Base-by-base conservation (phyloP, 2,888 invertebrate species). In the Enchytraeus crypticus region DNA sequence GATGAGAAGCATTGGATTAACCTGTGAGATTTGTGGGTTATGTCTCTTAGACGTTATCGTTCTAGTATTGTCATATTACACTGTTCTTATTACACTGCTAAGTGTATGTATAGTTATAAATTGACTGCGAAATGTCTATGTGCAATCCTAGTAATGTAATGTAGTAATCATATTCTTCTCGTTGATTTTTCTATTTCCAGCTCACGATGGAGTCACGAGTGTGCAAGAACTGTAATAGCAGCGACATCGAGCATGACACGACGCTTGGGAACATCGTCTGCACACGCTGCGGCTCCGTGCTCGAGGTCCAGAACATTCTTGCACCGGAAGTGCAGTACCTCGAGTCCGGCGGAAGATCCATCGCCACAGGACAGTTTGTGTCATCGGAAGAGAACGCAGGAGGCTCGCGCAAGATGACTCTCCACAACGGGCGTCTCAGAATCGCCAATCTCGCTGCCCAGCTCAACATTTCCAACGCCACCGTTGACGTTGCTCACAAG, bases 381-480 rank as follows among this genome's bases (percentile, higher is more conserved):
- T 8, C 11, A 8, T 14, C 38, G 11, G 38, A 38, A 18, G 38
- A 18, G 38, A 38, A 38, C 38, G 11, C 18, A 8, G 38, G 38
- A 8, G 38, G 8, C 38, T 96, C 95, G 0, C 85, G 93, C 69
- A 92, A 92, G 79, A 85, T 93, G 1, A 97, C 97, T 1, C 81
- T 93, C 58, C 85, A 88, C 69, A 92, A 91, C 79, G 95, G 82
- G 74, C 18, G 18, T 61, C 86, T 85, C 73, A 89, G 89, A 45
- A 92, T 96, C 61, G 87, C 88, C 58, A 85, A 86, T 63, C 82
- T 96, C 5, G 92, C 92, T 66, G 87, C 88, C 73, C 92, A 93
- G 73, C 80, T 98, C 46, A 85, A 83, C 73, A 83, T 97, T 60
- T 92, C 89, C 72, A 88, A 90, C 71, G 90, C 92, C 74, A 91